A percentile compares a stretch with the other conserved stretches of the same genome.
These are phyloP conservation scores for Falco naumanni DNA, from an alignment of 2,797 vertebrate genomes.

Conservation along the genomic window DNA sequence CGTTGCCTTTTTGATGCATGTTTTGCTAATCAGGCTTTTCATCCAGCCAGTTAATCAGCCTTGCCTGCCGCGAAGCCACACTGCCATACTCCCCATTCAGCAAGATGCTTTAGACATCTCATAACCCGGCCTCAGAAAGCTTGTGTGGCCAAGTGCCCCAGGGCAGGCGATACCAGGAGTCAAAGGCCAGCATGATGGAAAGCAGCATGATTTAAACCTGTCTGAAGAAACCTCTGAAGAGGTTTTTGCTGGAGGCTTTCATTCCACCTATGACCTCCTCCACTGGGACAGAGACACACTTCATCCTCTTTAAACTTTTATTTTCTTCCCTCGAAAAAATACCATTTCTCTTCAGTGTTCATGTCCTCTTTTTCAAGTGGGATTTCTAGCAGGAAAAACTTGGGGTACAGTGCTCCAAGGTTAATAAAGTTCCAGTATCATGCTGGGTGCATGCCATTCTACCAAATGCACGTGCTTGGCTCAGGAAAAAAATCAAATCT, in stretches of 20 bases:
- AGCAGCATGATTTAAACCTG: conserved; percentile 45
- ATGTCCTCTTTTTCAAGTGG: neutral
- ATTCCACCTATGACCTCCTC: conserved; percentile 55
- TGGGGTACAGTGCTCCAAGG: neutral
- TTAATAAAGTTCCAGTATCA: fast-evolving
- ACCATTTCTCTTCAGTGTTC: neutral
- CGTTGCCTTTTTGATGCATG: neutral
- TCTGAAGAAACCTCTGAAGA: conserved; percentile 40
- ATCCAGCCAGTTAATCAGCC: neutral
- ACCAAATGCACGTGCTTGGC: neutral
- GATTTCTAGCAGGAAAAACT: neutral
- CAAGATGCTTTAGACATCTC: neutral
- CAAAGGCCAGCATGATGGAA: conserved; percentile 37
- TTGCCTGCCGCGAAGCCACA: neutral
- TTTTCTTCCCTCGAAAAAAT: conserved; percentile 1
- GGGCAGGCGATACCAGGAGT: conserved; percentile 41
- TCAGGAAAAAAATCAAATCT: neutral
- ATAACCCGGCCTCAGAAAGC: neutral
- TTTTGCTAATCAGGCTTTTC: neutral
- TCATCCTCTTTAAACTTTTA: neutral
- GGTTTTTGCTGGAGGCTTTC: conserved; percentile 43
- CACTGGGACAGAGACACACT: neutral
- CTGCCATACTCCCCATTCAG: neutral
- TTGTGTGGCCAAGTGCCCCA: conserved; percentile 25
- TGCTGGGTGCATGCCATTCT: neutral